Conservation (phyloP, 2,113 vertebrate species). For the Rallus limicola region DNA sequence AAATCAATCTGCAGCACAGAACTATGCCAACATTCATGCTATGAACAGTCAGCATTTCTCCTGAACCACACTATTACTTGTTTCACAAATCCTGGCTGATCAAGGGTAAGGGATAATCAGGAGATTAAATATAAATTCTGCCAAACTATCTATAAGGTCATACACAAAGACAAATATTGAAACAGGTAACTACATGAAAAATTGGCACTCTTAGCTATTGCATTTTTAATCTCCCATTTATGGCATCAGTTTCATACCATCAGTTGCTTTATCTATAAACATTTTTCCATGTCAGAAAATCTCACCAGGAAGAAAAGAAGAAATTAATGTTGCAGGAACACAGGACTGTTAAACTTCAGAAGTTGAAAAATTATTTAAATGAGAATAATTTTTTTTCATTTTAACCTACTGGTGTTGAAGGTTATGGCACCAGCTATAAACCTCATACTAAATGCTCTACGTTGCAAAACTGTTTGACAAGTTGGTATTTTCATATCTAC, state of each 20-base stretch:
- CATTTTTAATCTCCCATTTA: not conserved
- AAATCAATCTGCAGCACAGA: not conserved
- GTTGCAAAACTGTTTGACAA: not conserved
- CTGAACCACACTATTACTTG: not conserved
- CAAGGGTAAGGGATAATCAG: not conserved
- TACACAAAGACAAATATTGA: not conserved
- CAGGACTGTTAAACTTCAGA: not conserved
- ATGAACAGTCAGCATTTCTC: not conserved
- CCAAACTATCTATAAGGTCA: not conserved
- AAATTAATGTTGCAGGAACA: not conserved
- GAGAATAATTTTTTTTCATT: not conserved
- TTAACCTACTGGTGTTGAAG: not conserved
- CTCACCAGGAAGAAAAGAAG: not conserved
- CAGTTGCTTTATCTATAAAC: not conserved
- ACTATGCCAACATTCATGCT: not conserved
- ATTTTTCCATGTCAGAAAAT: not conserved
- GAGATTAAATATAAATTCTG: not conserved
- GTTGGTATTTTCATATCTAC: not conserved
- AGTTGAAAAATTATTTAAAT: not conserved
- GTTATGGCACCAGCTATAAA: not conserved
- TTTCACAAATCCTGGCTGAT: not conserved
- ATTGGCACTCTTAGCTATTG: not conserved
- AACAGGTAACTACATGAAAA: not conserved
- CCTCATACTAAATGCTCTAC: not conserved
- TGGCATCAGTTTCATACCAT: not conserved